These are phyloP conservation scores for Macaca fascicularis DNA, from an alignment of 2,113 vertebrate species.

Conservation along the genomic window T2T-MFA8v1.1 NC_088375.1:86005001-86005500, in stretches of 20 bases:
- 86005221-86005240: not conserved
- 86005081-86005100: not conserved
- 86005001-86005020: too few species aligned
- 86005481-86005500: not conserved
- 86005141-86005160: not conserved
- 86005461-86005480: not conserved
- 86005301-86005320: not conserved
- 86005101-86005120: not conserved
- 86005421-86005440: not conserved
- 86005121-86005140: not conserved
- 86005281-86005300: not conserved
- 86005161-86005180: not conserved
- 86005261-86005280: not conserved
- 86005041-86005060: not conserved
- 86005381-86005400: too few species aligned
- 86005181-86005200: not conserved
- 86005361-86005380: not conserved
- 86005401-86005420: not conserved
- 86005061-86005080: not conserved
- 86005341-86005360: not conserved
- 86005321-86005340: not conserved
- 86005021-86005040: not conserved
- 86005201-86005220: not conserved
- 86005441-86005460: not conserved
- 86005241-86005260: not conserved